These are phyloP conservation scores for Stomatorhinus walkeri DNA, from an alignment of 2,797 vertebrate genomes.

Conservation along the genomic window DNA sequence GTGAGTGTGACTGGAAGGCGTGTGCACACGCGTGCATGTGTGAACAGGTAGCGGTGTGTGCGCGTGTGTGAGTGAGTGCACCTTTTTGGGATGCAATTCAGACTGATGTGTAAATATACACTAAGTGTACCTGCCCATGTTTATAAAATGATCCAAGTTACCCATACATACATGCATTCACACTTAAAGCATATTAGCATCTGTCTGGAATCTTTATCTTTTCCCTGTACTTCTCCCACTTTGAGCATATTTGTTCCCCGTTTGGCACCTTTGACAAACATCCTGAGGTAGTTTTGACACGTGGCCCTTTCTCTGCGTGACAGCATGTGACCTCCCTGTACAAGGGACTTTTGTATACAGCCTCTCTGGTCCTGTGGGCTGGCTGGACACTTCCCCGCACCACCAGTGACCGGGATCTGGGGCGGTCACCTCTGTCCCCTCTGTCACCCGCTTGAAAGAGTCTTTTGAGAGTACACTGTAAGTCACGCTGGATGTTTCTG, in stretches of 20 bases:
- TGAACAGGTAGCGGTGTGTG: not conserved
- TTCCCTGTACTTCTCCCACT: not conserved
- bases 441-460: slow-evolving; percentile 62
- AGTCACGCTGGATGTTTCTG: slow-evolving; percentile 6
- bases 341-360: slow-evolving; percentile 54
- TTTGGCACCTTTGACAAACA: not conserved
- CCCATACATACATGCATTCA: not conserved
- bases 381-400: slow-evolving; percentile 33
- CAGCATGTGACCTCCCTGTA: slow-evolving; percentile 40
- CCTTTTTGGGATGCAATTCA: not conserved
- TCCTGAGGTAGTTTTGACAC: slow-evolving; percentile 26
- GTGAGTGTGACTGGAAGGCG: slow-evolving; percentile 56
- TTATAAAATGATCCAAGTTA: not conserved
- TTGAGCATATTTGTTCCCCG: not conserved
- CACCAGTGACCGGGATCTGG: slow-evolving; percentile 17
- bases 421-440: slow-evolving; percentile 63
- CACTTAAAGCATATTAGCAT: not conserved
- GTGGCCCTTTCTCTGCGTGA: slow-evolving; percentile 29
- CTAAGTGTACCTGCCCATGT: not conserved
- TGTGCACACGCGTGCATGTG: not conserved
- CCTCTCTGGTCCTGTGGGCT: slow-evolving; percentile 37
- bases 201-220: not conserved
- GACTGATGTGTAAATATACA: not conserved
- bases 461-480: slow-evolving; percentile 51
- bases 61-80: not conserved